Evolutionary conservation across 2,888 invertebrate species (phyloP), one percentile per base, ranked within the genome.

Genomic region (Ommatoiulus sabulosus): DNA sequence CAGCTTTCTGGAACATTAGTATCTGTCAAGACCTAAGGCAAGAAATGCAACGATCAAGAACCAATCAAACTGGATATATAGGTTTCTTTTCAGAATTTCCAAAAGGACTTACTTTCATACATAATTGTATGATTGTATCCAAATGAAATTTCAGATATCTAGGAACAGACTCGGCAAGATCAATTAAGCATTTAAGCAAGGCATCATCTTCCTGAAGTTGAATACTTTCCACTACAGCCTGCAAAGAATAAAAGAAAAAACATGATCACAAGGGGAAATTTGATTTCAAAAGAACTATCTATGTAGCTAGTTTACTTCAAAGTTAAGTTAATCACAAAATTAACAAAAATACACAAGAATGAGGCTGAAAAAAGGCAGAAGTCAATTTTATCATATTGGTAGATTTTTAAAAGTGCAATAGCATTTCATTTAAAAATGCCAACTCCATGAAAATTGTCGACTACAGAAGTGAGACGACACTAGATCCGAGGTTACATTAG

Each of bases 161-260:
- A 0, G 99, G 99, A 8, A 97, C 95, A 89, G 96, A 95, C 93
- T 99, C 98, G 0, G 98, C 97, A 91, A 99, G 93, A 91, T 99
- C 99, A 90, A 99, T 97, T 72, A 99, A 94, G 90, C 97, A 95
- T 93, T 99, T 98, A 48, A 99, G 93, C 52, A 99, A 94, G 44
- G 92, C 91, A 46, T 97, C 95, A 92, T 99, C 98, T 92, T 98
- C 98, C 44, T 97, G 96, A 90, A 95, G 95, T 91, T 96, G 96
- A 88, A 98, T 95, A 90, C 97, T 97, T 92, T 97, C 96, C 43
- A 96, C 96, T 84, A 96, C 94, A 87, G 96, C 95, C 94, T 95
- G 92, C 80, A 92, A 91, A 46, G 44, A 84, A 87, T 20, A 20
- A 89, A 48, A 20, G n/a, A 43, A 87, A 57, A 24, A 52, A 12